These are phyloP conservation scores for Pararge aegeria DNA, from an alignment of 1,140 invertebrate species.

Conservation along the genomic window DNA sequence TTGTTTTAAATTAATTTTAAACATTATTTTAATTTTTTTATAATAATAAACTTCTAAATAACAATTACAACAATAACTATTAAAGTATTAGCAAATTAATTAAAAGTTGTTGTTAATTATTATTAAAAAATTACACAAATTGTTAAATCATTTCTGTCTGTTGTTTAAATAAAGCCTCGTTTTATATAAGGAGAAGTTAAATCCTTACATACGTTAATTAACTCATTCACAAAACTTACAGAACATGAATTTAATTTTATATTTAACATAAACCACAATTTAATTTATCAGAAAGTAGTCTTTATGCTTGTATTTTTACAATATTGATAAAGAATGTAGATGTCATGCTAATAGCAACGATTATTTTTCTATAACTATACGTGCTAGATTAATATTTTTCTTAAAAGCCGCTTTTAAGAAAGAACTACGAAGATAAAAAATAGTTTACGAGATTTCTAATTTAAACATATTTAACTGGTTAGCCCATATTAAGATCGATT, in stretches of 20 bases:
- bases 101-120: too few relatives aligned
- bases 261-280: background rate
- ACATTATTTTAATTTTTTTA: too few relatives aligned
- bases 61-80: too few relatives aligned
- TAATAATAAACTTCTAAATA: too few relatives aligned
- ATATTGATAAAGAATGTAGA: background rate
- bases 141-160: too few relatives aligned
- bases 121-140: too few relatives aligned
- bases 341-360: slow-evolving; percentile 4
- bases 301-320: background rate
- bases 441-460: slow-evolving; percentile 10
- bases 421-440: background rate
- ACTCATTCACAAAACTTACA: background rate
- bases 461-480: background rate
- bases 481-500: too few relatives aligned
- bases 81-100: too few relatives aligned
- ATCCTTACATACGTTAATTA: background rate
- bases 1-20: too few relatives aligned
- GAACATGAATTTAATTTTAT: background rate
- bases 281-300: background rate
- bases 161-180: slow-evolving; percentile 2
- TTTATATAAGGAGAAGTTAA: background rate
- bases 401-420: background rate
- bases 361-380: background rate
- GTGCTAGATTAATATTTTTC: background rate